These are phyloP conservation scores for Melanotaenia nigrans DNA, from an alignment of 2,797 vertebrate species.

Conservation along the genomic window DNA sequence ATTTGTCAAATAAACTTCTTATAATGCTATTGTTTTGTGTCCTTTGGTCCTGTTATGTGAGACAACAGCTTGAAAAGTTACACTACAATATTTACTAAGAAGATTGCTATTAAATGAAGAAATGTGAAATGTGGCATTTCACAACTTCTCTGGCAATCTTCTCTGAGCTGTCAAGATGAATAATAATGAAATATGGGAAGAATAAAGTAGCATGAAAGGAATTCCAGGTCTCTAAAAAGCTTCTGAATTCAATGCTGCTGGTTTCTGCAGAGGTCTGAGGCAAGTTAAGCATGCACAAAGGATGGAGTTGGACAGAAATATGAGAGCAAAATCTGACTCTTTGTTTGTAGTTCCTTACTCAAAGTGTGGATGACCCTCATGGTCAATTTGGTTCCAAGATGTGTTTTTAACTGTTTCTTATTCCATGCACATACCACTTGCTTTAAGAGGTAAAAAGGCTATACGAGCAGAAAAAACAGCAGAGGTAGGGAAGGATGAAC, in stretches of 20 bases:
- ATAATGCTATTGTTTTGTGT: slow-evolving; percentile 19
- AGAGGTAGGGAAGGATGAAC: background rate
- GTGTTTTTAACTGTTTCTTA: background rate
- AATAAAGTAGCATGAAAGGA: slow-evolving; percentile 65
- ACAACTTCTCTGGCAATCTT: slow-evolving; percentile 61
- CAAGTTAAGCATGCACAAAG: slow-evolving; percentile 14
- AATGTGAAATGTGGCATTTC: slow-evolving; percentile 49
- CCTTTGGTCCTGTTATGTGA: slow-evolving; percentile 31
- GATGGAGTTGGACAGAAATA: background rate
- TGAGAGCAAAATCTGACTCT: background rate
- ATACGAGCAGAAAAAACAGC: background rate
- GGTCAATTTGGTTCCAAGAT: background rate
- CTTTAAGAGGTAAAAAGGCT: background rate
- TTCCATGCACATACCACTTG: background rate
- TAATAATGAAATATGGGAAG: slow-evolving; percentile 59
- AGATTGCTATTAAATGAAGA: slow-evolving; percentile 65
- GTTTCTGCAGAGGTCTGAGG: slow-evolving; percentile 30
- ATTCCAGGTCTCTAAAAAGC: slow-evolving; percentile 51
- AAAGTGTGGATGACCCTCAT: background rate
- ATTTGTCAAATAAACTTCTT: slow-evolving; percentile 3
- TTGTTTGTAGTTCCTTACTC: background rate
- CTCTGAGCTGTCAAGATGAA: slow-evolving; percentile 59
- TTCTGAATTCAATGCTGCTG: slow-evolving; percentile 50
- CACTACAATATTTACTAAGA: slow-evolving; percentile 45
- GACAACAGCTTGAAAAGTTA: slow-evolving; percentile 39